Base-by-base conservation (phyloP, 2,888 invertebrate species). In the Auanema freiburgensis region DNA sequence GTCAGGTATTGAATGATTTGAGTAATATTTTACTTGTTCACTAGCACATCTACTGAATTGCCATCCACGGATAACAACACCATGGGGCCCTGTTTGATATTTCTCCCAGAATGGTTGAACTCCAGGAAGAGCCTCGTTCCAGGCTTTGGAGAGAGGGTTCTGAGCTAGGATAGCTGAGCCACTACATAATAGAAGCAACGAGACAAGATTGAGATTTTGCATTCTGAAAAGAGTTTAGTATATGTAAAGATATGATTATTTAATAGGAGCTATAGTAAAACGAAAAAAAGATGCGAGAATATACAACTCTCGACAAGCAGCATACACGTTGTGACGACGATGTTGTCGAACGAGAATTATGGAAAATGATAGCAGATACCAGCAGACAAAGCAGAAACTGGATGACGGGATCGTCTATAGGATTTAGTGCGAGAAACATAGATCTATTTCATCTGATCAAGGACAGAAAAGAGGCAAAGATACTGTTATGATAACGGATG, bases 21-120 rank as follows among this genome's bases (percentile, higher is more conserved):
- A 10, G 10, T 46, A 46, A 46, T 18, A 6, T n/a, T 14, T 6
- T 58, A 78, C 78, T 76, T 82, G 82, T 57, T 83, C 82, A 66
- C 77, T 77, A 55, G 81, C 83, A 58, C 83, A 83, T 66, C 83
- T 65, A 55, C 77, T 74, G 73, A 83, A 83, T 63, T 83, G 83
- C 83, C 83, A 83, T 54, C 83, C 83, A 55, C 82, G 63, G 58
- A 83, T 81, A 24, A 83, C 83, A 23, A 82, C 72, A 24, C 80
- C 79, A 56, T 78, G 77, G 18, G 83, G 83, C 0, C 83, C 83
- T 1, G 79, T 77, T 65, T 76, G 76, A 66, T 83, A 83, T 63
- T 82, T 82, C 64, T 82, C 82, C 82, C 82, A 82, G 63, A 80
- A 82, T 23, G 82, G 82, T 61, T 80, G 79, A 25, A 82, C 76